phyloP scores from a whole-genome alignment of 2,113 vertebrate genomes.

The Heterotilapia buettikoferi region DNA sequence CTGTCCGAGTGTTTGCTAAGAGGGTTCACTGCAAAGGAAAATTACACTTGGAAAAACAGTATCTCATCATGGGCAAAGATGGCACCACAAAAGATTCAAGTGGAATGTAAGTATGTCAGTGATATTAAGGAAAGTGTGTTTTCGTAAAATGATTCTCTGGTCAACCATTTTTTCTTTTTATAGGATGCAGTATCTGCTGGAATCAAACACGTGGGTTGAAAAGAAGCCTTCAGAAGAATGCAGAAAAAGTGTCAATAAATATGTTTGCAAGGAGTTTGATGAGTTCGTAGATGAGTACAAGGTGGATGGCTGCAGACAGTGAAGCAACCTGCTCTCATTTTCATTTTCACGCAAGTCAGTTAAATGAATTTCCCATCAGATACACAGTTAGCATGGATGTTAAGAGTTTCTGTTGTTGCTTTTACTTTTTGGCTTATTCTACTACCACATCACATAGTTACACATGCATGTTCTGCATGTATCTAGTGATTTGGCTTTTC shows the following conservation, averaged over 20 bases:
- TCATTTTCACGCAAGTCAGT: neutral
- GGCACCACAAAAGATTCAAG: slow-evolving; percentile 53
- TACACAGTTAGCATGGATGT: neutral
- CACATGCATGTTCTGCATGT: neutral
- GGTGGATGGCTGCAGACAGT: slow-evolving; percentile 57
- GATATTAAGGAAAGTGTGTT: neutral
- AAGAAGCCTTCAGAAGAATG: slow-evolving; percentile 17
- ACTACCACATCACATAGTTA: neutral
- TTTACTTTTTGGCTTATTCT: neutral
- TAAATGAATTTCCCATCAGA: neutral
- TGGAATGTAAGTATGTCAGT: slow-evolving; percentile 49
- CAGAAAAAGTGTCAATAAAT: fast-evolving
- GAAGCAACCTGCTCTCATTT: neutral
- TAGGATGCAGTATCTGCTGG: slow-evolving; percentile 72
- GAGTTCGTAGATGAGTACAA: slow-evolving; percentile 44
- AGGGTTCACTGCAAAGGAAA: slow-evolving; percentile 65
- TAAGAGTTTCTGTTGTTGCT: neutral
- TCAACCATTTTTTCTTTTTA: neutral
- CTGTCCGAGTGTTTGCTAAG: slow-evolving; percentile 60
- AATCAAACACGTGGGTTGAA: slow-evolving; percentile 71
- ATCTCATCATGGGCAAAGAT: slow-evolving; percentile 75
- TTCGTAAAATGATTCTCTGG: neutral
- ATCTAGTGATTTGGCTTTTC: neutral
- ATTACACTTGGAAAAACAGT: slow-evolving; percentile 14
- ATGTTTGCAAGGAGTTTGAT: neutral